Evolutionary conservation across 2,888 invertebrate genomes (phyloP).

Genomic region (Erannis defoliaria): DNA sequence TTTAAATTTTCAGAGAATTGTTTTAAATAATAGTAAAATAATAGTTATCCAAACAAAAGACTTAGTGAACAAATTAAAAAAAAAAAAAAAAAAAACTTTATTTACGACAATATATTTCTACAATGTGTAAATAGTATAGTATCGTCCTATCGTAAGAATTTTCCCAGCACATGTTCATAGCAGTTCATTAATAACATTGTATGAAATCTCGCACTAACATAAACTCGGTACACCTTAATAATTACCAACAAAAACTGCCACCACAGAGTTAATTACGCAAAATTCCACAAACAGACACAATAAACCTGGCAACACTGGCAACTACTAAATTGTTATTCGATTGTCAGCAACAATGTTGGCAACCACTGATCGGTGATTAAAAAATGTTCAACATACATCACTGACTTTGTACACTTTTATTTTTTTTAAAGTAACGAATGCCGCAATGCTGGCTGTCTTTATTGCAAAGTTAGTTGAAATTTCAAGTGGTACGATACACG

Average conservation of each 20-base stretch:
- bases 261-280: constrained; percentile 78
- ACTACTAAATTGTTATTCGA: constrained; percentile 58
- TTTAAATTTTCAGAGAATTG: too few species aligned
- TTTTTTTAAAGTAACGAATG: neutral
- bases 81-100: neutral
- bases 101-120: neutral
- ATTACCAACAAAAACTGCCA: constrained; percentile 77
- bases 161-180: constrained; percentile 53
- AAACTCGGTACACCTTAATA: constrained; percentile 65
- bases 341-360: constrained; percentile 66
- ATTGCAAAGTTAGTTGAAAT: constrained; percentile 44
- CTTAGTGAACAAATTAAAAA: neutral
- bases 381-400: constrained; percentile 42
- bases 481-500: constrained; percentile 38
- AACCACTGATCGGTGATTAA: constrained; percentile 45
- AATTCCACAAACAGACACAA: constrained; percentile 76
- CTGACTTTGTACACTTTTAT: constrained; percentile 4
- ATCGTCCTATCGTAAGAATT: constrained; percentile 39
- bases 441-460: constrained; percentile 29
- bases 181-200: constrained; percentile 73
- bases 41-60: too few species aligned
- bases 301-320: constrained; percentile 55
- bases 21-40: too few species aligned
- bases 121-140: constrained; percentile 13
- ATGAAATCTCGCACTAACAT: constrained; percentile 64